Evolutionary conservation across 2,888 invertebrate species (phyloP).

Genomic region (Quadroppia sp.): DNA sequence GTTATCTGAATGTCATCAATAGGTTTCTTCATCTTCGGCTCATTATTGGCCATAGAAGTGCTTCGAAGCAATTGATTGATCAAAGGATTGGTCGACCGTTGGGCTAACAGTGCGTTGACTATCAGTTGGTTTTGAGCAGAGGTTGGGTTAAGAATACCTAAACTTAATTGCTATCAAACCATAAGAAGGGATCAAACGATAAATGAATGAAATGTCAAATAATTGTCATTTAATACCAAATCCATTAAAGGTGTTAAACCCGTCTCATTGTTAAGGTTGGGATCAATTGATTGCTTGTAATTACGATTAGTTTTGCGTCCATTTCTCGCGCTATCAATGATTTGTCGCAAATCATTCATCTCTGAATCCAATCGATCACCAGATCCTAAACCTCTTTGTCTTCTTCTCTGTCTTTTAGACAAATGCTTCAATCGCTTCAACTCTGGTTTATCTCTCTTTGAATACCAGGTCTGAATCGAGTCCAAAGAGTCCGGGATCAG

Average conservation of each 20-base stretch:
- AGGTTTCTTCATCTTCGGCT: background rate
- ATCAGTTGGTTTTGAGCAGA: background rate
- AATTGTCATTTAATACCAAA: background rate
- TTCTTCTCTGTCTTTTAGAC: background rate
- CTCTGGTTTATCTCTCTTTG: no score
- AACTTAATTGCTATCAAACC: background rate
- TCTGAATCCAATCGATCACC: no score
- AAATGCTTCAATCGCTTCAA: background rate
- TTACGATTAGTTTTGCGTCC: no score
- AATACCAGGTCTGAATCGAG: no score
- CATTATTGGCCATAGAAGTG: background rate
- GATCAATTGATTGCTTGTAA: background rate
- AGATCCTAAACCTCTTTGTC: background rate
- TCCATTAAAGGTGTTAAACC: background rate
- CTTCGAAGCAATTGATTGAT: background rate
- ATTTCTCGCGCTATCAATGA: background rate
- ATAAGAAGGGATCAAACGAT: background rate
- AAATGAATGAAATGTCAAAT: background rate
- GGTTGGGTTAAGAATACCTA: constrained; percentile 2
- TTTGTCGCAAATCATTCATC: background rate
- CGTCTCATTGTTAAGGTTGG: background rate
- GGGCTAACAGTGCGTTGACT: constrained; percentile 9
- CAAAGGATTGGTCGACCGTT: background rate
- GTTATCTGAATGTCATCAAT: background rate
- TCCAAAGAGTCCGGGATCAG: background rate